Conservation (phyloP, 1,140 invertebrate genomes). For the Phymorhynchus buccinoides region DNA sequence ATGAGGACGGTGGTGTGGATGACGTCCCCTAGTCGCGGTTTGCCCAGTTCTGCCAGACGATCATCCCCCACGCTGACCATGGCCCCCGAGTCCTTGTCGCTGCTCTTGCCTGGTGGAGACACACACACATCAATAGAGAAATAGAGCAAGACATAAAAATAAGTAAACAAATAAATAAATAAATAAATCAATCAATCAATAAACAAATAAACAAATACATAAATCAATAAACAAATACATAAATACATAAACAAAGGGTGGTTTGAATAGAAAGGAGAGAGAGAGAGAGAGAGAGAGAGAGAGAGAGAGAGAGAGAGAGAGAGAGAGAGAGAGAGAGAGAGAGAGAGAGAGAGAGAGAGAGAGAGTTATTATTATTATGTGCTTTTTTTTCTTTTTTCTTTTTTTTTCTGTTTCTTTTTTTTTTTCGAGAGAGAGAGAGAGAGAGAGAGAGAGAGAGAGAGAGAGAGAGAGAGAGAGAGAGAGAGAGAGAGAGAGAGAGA, state of each 20-base stretch:
- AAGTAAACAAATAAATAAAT: no score
- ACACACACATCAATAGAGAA: conserved; percentile 26
- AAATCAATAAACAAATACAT: no score
- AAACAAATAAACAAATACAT: no score
- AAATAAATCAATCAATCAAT: no score
- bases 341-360: not conserved
- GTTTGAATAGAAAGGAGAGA: no score
- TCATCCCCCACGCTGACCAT: conserved; percentile 76
- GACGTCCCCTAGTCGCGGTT: conserved; percentile 90
- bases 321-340: not conserved
- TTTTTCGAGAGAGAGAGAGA: not conserved
- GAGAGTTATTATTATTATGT: no score
- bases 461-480: conserved; percentile 12
- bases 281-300: not conserved
- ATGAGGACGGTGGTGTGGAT: conserved; percentile 88
- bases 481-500: not conserved
- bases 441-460: not conserved
- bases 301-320: not conserved
- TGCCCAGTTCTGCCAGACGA: conserved; percentile 91
- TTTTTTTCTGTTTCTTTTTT: no score
- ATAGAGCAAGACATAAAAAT: no score
- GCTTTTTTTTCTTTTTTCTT: no score
- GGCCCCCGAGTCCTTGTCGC: conserved; percentile 45
- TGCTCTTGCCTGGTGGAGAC: conserved; percentile 46
- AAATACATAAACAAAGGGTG: no score